These are phyloP conservation scores for Rhyzopertha dominica DNA, from an alignment of 1,140 invertebrate genomes.

Conservation along the genomic window DNA sequence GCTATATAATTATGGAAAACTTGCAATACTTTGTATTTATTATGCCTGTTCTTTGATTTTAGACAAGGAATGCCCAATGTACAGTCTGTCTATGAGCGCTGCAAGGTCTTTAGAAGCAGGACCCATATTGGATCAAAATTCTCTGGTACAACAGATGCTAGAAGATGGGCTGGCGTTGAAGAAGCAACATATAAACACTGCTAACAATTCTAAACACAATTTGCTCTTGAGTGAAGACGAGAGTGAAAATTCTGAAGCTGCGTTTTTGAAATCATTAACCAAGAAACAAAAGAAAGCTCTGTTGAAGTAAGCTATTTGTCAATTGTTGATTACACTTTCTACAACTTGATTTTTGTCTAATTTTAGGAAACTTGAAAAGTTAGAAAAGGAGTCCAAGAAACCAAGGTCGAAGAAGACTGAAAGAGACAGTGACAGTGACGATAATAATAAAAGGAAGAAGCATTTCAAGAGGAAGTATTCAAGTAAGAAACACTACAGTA, in stretches of 20 bases:
- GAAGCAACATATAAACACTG: slow-evolving; percentile 55
- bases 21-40: slow-evolving; percentile 8
- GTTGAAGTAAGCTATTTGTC: slow-evolving; percentile 61
- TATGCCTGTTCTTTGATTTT: slow-evolving; percentile 33
- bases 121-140: slow-evolving; percentile 60
- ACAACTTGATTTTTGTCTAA: slow-evolving; percentile 17
- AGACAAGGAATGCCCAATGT: slow-evolving; percentile 92
- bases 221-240: slow-evolving; percentile 50
- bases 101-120: slow-evolving; percentile 55
- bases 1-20: too few relatives aligned
- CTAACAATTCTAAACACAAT: slow-evolving; percentile 42
- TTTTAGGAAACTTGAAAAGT: slow-evolving; percentile 69
- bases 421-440: slow-evolving; percentile 23
- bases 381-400: slow-evolving; percentile 60
- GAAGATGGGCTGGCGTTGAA: slow-evolving; percentile 89
- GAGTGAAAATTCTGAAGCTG: slow-evolving; percentile 63
- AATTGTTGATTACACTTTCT: slow-evolving; percentile 8
- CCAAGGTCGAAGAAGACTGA: slow-evolving; percentile 47
- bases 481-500: too few relatives aligned
- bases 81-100: slow-evolving; percentile 73
- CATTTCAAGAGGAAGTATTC: slow-evolving; percentile 10
- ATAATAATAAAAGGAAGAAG: slow-evolving; percentile 3
- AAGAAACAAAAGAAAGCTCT: slow-evolving; percentile 88
- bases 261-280: slow-evolving; percentile 76
- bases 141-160: slow-evolving; percentile 83